Conservation (phyloP, 2,888 invertebrate genomes). For the Lasioglossum vierecki region DNA sequence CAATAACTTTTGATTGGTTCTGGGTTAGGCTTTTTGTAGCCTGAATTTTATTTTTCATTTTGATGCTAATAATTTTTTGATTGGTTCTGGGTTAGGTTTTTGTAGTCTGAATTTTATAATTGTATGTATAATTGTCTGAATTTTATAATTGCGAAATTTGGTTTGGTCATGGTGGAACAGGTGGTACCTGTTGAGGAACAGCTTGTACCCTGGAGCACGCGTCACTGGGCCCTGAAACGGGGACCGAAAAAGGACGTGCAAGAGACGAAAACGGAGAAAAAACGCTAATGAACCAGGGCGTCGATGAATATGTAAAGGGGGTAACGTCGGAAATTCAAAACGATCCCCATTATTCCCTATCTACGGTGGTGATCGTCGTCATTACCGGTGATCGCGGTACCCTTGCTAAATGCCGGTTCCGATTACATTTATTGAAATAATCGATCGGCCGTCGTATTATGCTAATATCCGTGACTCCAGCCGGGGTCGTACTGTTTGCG, state of each 20-base stretch:
- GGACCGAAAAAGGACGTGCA: not conserved
- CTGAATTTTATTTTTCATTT: too few relatives aligned
- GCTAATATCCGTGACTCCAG: conserved; percentile 39
- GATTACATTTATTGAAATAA: conserved; percentile 69
- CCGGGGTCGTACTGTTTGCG: conserved; percentile 30
- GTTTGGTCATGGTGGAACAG: not conserved
- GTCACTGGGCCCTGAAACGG: conserved; percentile 1
- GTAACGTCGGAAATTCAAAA: conserved; percentile 31
- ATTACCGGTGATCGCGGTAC: conserved; percentile 50
- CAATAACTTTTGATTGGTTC: too few relatives aligned
- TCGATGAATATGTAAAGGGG: conserved; percentile 55
- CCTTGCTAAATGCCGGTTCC: conserved; percentile 53
- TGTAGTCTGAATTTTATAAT: too few relatives aligned
- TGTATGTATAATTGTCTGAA: too few relatives aligned
- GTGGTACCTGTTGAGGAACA: not conserved
- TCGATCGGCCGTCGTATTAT: conserved; percentile 56
- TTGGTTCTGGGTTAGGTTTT: too few relatives aligned
- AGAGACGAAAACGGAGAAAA: not conserved
- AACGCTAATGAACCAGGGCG: conserved; percentile 32
- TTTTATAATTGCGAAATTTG: not conserved
- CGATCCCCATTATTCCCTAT: conserved; percentile 47
- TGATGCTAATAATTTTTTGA: too few relatives aligned
- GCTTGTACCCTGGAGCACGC: conserved; percentile 4
- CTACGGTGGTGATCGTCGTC: conserved; percentile 31
- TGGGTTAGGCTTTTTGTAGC: too few relatives aligned